Conservation (phyloP, 2,797 vertebrate species). For the Poeciliopsis turneri region DNA sequence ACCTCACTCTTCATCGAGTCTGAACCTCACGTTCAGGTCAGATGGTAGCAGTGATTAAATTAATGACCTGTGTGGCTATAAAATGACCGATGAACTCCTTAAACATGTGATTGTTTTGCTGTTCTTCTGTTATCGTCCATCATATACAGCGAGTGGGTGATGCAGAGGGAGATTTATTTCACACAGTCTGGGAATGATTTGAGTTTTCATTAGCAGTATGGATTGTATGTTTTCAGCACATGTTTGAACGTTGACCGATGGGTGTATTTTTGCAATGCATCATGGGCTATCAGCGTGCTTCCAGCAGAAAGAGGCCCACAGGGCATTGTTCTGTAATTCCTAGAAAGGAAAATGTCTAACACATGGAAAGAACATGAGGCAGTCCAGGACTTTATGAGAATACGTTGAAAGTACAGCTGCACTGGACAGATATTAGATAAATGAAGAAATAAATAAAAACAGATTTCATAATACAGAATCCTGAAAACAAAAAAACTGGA, state of each 20-base stretch:
- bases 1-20: neutral
- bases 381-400: conserved; percentile 13
- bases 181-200: conserved; percentile 27
- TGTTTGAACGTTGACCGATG: conserved; percentile 27
- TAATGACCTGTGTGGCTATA: conserved; percentile 3
- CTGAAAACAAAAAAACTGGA: neutral
- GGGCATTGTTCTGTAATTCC: conserved; percentile 26
- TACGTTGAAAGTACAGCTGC: neutral
- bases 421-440: neutral
- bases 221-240: conserved; percentile 29
- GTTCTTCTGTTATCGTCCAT: conserved; percentile 36
- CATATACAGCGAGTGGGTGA: conserved; percentile 1
- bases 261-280: conserved; percentile 45
- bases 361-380: conserved; percentile 20
- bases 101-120: conserved; percentile 45
- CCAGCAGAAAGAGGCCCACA: conserved; percentile 14
- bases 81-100: conserved; percentile 32
- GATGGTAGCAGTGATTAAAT: conserved; percentile 6
- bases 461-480: neutral
- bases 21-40: neutral
- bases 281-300: conserved; percentile 23
- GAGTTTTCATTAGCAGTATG: conserved; percentile 37
- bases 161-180: conserved; percentile 9
- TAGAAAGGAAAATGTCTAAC: conserved; percentile 34
- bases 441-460: neutral